These are phyloP conservation scores for Hyphantria cunea DNA, from an alignment of 1,140 invertebrate genomes.

Conservation along the genomic window DNA sequence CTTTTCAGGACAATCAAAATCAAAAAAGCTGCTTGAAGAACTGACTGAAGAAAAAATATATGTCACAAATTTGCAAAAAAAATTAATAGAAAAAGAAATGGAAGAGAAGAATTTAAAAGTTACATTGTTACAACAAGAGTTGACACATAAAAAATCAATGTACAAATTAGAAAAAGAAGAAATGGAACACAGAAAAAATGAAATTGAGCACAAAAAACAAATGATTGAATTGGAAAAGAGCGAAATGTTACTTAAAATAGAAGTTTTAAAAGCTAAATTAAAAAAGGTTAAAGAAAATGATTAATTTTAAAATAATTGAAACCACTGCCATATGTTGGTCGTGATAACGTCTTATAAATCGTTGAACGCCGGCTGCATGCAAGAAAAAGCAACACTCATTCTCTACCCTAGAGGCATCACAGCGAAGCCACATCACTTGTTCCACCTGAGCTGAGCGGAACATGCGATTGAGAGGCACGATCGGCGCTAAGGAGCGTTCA, in stretches of 20 bases:
- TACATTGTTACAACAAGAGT: background rate
- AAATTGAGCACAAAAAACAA: background rate
- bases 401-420: no score
- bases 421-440: no score
- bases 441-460: no score
- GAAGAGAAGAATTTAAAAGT: background rate
- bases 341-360: no score
- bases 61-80: background rate
- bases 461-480: no score
- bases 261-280: background rate
- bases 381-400: no score
- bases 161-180: background rate
- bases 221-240: background rate
- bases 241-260: background rate
- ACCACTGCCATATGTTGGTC: no score
- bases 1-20: background rate
- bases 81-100: constrained; percentile 1
- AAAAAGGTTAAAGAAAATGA: background rate
- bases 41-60: background rate
- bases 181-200: background rate
- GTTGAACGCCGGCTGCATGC: no score
- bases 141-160: background rate
- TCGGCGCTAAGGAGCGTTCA: no score
- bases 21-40: background rate
- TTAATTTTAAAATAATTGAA: no score